phyloP scores from a whole-genome alignment of 2,797 vertebrate species.

The Eleutherodactylus coqui region DNA sequence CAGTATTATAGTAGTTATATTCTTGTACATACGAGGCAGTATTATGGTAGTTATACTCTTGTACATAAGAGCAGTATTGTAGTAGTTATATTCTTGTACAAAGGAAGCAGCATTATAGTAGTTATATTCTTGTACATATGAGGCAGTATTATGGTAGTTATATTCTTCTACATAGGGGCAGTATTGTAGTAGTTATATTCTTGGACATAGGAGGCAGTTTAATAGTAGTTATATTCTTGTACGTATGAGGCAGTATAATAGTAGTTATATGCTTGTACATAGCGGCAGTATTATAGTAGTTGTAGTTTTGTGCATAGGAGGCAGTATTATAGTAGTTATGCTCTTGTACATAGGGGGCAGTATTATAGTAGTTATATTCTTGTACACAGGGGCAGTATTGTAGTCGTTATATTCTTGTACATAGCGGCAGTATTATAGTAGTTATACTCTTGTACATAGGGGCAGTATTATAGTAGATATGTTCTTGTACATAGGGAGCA shows the following conservation, averaged over 20 bases:
- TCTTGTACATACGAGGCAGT: not conserved
- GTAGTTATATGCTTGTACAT: not conserved
- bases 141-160: not conserved
- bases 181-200: conserved; percentile 6
- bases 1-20: conserved; percentile 20
- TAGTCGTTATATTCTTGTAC: conserved; percentile 15
- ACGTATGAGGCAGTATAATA: not conserved
- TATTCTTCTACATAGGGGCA: not conserved
- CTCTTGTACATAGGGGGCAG: not conserved
- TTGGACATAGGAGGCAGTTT: not conserved
- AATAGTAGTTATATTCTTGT: conserved; percentile 17
- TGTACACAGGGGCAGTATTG: not conserved
- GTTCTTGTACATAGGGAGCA: not conserved
- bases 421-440: not conserved
- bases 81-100: conserved; percentile 1
- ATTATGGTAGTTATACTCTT: not conserved
- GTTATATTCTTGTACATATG: conserved; percentile 17
- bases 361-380: conserved; percentile 22
- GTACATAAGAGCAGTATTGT: not conserved
- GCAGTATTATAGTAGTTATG: not conserved
- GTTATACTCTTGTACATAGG: not conserved
- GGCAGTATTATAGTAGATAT: conserved; percentile 1
- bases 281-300: not conserved
- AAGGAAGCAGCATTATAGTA: not conserved
- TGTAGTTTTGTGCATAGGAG: not conserved